phyloP scores from a whole-genome alignment of 2,797 vertebrate species.

The Melanitta fusca region DNA sequence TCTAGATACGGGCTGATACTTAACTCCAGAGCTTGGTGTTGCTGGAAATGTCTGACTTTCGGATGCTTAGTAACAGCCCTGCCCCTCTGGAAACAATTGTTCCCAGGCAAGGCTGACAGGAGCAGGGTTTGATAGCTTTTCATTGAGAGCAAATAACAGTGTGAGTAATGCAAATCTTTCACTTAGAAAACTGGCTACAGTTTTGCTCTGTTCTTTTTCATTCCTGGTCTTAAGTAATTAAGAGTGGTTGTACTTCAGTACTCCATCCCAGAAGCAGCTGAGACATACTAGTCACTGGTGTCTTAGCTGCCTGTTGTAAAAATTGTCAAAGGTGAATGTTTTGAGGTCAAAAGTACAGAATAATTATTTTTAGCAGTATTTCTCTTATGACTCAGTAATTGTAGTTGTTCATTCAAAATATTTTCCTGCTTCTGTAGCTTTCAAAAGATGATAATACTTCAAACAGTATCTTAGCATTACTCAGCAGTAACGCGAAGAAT shows the following conservation, averaged over 20 bases:
- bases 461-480: background rate
- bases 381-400: background rate
- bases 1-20: background rate
- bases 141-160: background rate
- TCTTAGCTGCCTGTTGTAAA: background rate
- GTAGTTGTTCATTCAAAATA: background rate
- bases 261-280: background rate
- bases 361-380: background rate
- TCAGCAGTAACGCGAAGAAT: background rate
- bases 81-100: background rate
- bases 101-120: background rate
- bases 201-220: background rate
- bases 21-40: background rate
- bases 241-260: background rate
- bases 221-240: background rate
- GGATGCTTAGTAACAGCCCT: background rate
- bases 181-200: background rate
- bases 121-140: background rate
- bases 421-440: background rate
- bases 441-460: background rate
- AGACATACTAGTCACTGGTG: background rate
- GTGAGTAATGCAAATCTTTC: background rate
- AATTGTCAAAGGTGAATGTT: background rate
- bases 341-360: background rate
- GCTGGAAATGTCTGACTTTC: slow-evolving; percentile 9